Percentiles rank a stretch among this genome's conserved stretches.
These are phyloP conservation scores for Trissonchulus latispiculum DNA, from an alignment of 2,888 invertebrate genomes.

Conservation along the genomic window DNA sequence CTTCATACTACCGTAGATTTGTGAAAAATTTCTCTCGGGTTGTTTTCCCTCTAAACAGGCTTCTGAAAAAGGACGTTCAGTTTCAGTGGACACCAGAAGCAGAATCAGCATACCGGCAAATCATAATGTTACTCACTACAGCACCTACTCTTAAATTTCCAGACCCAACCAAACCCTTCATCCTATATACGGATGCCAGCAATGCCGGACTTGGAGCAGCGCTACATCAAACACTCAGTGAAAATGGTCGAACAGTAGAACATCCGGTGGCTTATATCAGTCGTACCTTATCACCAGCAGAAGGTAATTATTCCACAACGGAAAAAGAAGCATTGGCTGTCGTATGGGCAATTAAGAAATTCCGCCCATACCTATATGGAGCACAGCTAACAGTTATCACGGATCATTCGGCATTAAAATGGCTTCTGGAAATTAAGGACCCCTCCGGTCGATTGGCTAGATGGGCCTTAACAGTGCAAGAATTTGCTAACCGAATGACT, in stretches of 20 bases:
- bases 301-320: background rate
- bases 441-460: background rate
- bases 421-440: background rate
- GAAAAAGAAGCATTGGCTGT: background rate
- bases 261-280: background rate
- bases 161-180: constrained; percentile 26
- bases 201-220: background rate
- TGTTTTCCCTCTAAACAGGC: background rate
- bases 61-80: background rate
- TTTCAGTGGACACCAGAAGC: background rate
- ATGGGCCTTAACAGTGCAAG: background rate
- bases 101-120: background rate
- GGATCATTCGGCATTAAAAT: background rate
- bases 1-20: background rate
- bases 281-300: background rate
- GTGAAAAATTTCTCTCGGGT: background rate
- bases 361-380: background rate
- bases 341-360: background rate
- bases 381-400: background rate
- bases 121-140: constrained; percentile 18
- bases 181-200: constrained; percentile 9
- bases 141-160: constrained; percentile 28
- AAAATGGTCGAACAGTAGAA: too few species aligned
- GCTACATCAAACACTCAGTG: background rate
- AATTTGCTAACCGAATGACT: background rate